Percentiles rank a stretch among this genome's conserved stretches.
Conservation (phyloP, 2,888 invertebrate species). For the Barypeithes pellucidus region DNA sequence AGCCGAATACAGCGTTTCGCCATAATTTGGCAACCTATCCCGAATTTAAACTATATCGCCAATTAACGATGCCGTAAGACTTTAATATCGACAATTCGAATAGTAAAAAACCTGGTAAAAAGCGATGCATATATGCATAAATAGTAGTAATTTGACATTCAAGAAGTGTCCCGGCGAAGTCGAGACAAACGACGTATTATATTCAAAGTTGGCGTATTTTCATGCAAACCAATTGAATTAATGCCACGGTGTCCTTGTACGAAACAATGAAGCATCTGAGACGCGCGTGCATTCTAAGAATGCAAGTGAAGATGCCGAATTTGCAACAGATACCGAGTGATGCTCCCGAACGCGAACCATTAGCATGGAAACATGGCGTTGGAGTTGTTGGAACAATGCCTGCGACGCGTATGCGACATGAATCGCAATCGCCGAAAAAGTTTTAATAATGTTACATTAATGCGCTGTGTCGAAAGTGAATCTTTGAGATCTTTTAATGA, state of each 20-base stretch:
- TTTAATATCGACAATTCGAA: too few species aligned
- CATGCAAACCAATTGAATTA: constrained; percentile 50
- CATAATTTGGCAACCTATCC: too few species aligned
- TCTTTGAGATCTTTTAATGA: constrained; percentile 8
- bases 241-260: constrained; percentile 46
- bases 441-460: background rate
- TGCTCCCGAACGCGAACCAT: constrained; percentile 27
- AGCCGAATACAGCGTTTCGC: too few species aligned
- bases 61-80: too few species aligned
- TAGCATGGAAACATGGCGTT: constrained; percentile 32
- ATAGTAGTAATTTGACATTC: constrained; percentile 24
- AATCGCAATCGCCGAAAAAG: constrained; percentile 6
- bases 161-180: constrained; percentile 20
- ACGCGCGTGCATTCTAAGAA: constrained; percentile 53
- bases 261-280: constrained; percentile 48
- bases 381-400: background rate
- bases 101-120: too few species aligned
- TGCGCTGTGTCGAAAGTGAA: constrained; percentile 4
- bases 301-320: constrained; percentile 48
- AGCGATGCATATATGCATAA: constrained; percentile 2
- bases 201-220: constrained; percentile 28
- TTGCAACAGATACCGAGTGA: constrained; percentile 39
- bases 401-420: background rate
- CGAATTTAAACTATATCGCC: too few species aligned
- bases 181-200: constrained; percentile 29